phyloP scores from a whole-genome alignment of 2,113 vertebrate species.

The Centropus unirufus region DNA sequence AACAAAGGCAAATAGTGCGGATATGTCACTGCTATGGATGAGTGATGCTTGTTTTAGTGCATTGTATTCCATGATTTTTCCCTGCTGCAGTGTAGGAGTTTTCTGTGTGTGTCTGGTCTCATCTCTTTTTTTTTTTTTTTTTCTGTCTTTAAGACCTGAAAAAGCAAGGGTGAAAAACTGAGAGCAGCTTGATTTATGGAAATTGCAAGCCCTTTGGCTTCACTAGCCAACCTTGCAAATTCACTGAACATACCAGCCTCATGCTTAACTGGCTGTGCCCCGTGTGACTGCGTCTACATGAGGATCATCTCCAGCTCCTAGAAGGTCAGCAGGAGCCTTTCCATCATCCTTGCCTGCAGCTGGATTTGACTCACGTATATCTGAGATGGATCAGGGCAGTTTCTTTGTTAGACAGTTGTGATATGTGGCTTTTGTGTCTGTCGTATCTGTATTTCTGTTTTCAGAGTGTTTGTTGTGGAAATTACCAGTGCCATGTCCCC shows the following conservation, averaged over 20 bases:
- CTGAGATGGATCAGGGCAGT: neutral
- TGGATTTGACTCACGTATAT: neutral
- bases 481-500: neutral
- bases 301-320: neutral
- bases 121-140: neutral
- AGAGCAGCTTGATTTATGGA: neutral
- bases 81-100: neutral
- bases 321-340: neutral
- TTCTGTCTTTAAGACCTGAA: neutral
- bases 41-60: neutral
- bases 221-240: neutral
- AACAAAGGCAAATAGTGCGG: neutral
- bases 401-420: neutral
- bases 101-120: neutral
- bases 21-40: neutral
- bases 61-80: neutral
- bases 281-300: neutral
- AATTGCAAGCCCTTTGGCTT: neutral
- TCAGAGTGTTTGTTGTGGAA: neutral
- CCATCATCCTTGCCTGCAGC: neutral
- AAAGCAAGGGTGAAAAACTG: neutral
- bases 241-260: neutral
- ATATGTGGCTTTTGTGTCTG: neutral
- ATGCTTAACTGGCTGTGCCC: neutral
- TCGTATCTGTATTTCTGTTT: neutral